Evolutionary conservation across 2,113 vertebrate species (phyloP).

Genomic region (Hemiprocne comata): DNA sequence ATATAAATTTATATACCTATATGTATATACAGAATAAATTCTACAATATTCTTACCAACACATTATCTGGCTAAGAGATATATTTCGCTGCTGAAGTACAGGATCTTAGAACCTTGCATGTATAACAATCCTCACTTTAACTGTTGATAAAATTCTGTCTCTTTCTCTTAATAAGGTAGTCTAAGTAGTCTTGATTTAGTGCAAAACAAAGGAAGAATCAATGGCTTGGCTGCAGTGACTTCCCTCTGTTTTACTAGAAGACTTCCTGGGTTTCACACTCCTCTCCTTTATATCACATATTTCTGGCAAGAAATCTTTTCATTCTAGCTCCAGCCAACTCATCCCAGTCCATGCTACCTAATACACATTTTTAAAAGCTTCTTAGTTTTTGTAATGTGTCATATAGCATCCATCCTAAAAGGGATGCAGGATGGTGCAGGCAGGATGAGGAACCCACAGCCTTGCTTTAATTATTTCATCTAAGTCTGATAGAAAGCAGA

Average conservation of each 20-base stretch:
- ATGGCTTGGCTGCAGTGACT: not conserved
- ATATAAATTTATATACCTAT: too few species aligned
- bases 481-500: not conserved
- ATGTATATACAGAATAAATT: not conserved
- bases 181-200: not conserved
- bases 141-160: not conserved
- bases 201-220: conserved; percentile 42
- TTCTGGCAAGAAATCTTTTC: conserved; percentile 2
- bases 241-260: not conserved
- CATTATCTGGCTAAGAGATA: not conserved
- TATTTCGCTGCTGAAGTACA: not conserved
- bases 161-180: not conserved
- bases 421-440: not conserved
- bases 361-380: not conserved
- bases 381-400: not conserved
- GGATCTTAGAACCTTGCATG: not conserved
- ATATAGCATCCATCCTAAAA: not conserved
- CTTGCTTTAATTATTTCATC: not conserved
- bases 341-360: not conserved
- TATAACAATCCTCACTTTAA: not conserved
- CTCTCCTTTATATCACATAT: not conserved
- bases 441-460: not conserved
- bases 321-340: not conserved
- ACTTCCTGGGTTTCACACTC: not conserved
- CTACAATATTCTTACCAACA: not conserved